phyloP scores from a whole-genome alignment of 1,140 invertebrate genomes.

The Wasmannia auropunctata region DNA sequence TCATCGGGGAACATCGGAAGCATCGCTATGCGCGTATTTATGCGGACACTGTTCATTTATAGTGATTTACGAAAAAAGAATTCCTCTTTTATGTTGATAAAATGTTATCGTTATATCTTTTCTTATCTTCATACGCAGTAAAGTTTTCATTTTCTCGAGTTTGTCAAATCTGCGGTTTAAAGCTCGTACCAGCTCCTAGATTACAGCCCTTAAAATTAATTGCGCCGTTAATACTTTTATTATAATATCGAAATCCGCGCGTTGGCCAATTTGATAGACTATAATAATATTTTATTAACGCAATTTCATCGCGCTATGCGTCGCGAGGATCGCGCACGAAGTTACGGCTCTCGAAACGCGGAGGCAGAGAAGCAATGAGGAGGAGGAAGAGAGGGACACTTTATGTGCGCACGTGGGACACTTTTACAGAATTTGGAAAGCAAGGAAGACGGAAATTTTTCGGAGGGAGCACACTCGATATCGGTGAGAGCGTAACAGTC shows the following conservation, averaged over 20 bases:
- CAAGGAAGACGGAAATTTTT: slow-evolving; percentile 53
- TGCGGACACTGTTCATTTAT: not conserved
- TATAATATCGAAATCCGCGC: not conserved
- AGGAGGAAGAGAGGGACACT: not conserved
- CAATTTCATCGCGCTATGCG: slow-evolving; percentile 29
- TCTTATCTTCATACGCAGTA: not conserved
- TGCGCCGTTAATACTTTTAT: not conserved
- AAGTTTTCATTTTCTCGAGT: not conserved
- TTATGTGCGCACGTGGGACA: slow-evolving; percentile 45
- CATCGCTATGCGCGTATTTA: not conserved
- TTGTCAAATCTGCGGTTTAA: not conserved
- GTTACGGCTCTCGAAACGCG: slow-evolving; percentile 31
- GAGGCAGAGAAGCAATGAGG: slow-evolving; percentile 15
- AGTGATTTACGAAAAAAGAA: not conserved
- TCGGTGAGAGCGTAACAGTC: not conserved
- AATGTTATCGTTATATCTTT: not conserved
- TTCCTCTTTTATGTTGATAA: not conserved
- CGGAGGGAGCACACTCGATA: slow-evolving; percentile 1
- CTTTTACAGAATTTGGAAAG: slow-evolving; percentile 56
- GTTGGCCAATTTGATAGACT: not conserved
- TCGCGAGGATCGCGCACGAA: not conserved
- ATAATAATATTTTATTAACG: slow-evolving; percentile 43
- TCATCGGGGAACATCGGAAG: not conserved
- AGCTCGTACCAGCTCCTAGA: not conserved
- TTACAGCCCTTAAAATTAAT: slow-evolving; percentile 8